phyloP scores from a whole-genome alignment of 2,888 invertebrate species.

The Dorcus parallelipipedus region DNA sequence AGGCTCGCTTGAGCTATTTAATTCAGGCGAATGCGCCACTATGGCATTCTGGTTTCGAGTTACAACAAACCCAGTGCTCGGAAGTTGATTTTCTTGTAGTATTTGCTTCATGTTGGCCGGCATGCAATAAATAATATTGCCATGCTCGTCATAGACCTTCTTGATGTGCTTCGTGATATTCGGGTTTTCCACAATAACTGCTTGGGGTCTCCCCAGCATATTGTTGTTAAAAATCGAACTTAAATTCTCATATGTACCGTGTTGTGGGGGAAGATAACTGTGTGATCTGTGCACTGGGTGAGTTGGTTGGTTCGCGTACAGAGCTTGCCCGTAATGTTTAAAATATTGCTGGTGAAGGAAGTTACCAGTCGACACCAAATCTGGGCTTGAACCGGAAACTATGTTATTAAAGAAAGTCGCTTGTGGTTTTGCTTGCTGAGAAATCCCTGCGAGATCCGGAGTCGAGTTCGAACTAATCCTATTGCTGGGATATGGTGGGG shows the following conservation, averaged over 20 bases:
- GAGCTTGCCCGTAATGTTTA: constrained; percentile 33
- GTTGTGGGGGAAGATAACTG: constrained; percentile 50
- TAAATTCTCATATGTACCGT: constrained; percentile 72
- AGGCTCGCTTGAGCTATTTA: constrained; percentile 61
- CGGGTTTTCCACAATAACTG: constrained; percentile 56
- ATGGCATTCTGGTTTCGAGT: constrained; percentile 50
- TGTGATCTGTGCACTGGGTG: constrained; percentile 46
- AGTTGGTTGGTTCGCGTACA: constrained; percentile 35
- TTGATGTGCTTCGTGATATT: constrained; percentile 60
- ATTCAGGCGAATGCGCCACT: constrained; percentile 41
- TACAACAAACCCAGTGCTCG: constrained; percentile 51
- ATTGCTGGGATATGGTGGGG: constrained; percentile 79
- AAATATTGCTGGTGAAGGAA: constrained; percentile 52
- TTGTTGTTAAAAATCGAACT: constrained; percentile 57
- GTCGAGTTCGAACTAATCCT: constrained; percentile 79
- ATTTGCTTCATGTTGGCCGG: constrained; percentile 52
- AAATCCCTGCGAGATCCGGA: constrained; percentile 75
- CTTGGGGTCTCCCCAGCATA: constrained; percentile 42
- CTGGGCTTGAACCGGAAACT: constrained; percentile 74
- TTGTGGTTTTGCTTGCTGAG: constrained; percentile 51
- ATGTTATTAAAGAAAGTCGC: constrained; percentile 47
- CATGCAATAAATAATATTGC: constrained; percentile 63
- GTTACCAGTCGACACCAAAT: constrained; percentile 70
- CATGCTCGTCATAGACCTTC: constrained; percentile 61
- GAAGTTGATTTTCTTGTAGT: constrained; percentile 44